These are phyloP conservation scores for Trachythela sp. DNA, from an alignment of 64 coral and sea anemone species.

Conservation along the genomic window DNA sequence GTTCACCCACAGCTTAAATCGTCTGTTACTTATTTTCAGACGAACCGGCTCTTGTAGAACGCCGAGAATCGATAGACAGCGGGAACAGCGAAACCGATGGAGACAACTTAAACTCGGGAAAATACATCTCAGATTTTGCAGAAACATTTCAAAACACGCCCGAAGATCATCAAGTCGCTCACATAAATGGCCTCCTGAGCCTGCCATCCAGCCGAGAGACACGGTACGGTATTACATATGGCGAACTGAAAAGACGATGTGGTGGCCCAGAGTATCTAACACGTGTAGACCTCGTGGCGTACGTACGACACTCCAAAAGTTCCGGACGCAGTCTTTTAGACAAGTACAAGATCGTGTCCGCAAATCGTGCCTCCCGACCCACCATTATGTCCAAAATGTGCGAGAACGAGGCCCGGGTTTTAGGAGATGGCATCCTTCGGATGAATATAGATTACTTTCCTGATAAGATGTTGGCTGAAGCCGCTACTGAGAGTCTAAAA, in stretches of 20 bases:
- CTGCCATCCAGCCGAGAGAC: neutral
- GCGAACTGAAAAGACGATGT: neutral
- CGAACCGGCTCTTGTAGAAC: neutral
- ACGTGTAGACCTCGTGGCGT: slow-evolving; percentile 10
- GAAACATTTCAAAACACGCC: neutral
- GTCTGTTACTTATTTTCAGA: neutral
- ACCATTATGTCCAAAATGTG: slow-evolving; percentile 8
- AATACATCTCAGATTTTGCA: slow-evolving; percentile 8
- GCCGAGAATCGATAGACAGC: neutral
- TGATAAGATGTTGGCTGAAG: neutral
- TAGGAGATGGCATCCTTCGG: neutral
- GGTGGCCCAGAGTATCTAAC: neutral
- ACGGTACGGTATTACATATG: slow-evolving; percentile 11
- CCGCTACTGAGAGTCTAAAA: neutral
- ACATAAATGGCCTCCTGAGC: slow-evolving; percentile 1
- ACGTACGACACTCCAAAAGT: slow-evolving; percentile 9
- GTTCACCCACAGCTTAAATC: too few relatives aligned
- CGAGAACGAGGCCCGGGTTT: neutral
- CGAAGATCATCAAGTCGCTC: neutral
- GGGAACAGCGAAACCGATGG: neutral
- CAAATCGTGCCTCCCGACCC: neutral
- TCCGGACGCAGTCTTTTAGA: neutral
- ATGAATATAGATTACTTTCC: slow-evolving; percentile 16
- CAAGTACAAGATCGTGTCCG: neutral
- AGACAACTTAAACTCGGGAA: neutral